These are phyloP conservation scores for Parotocinclus haroldoi DNA, from an alignment of 2,797 vertebrate species.

Conservation along the genomic window DNA sequence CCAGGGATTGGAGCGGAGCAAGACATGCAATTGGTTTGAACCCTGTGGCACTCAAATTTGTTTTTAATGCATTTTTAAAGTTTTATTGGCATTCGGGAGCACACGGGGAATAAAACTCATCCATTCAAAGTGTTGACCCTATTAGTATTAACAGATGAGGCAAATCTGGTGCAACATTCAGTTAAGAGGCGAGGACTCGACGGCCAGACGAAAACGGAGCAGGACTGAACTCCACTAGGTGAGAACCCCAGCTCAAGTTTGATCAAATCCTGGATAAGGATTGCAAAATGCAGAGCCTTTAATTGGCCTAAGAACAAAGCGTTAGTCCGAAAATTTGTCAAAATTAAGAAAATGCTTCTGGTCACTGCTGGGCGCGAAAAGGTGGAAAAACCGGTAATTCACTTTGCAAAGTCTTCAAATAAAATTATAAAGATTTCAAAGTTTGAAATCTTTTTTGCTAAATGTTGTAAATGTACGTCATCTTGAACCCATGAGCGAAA, in stretches of 20 bases:
- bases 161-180: constrained; percentile 37
- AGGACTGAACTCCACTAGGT: not conserved
- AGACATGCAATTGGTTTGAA: constrained; percentile 49
- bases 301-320: too few species aligned
- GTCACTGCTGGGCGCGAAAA: too few species aligned
- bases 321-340: too few species aligned
- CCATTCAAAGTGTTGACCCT: constrained; percentile 51
- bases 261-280: not conserved
- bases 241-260: not conserved
- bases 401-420: too few species aligned
- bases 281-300: too few species aligned
- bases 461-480: too few species aligned
- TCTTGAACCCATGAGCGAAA: too few species aligned
- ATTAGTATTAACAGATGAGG: constrained; percentile 53
- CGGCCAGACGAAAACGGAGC: constrained; percentile 12
- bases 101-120: constrained; percentile 53
- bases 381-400: too few species aligned
- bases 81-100: constrained; percentile 52
- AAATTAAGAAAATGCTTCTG: too few species aligned
- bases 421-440: too few species aligned
- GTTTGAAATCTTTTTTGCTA: too few species aligned
- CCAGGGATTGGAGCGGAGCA: constrained; percentile 38
- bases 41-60: constrained; percentile 53
- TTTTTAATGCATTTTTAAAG: constrained; percentile 58
- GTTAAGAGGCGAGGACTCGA: constrained; percentile 22